Conservation (phyloP, 2,888 invertebrate species). For the Taenaris catops region DNA sequence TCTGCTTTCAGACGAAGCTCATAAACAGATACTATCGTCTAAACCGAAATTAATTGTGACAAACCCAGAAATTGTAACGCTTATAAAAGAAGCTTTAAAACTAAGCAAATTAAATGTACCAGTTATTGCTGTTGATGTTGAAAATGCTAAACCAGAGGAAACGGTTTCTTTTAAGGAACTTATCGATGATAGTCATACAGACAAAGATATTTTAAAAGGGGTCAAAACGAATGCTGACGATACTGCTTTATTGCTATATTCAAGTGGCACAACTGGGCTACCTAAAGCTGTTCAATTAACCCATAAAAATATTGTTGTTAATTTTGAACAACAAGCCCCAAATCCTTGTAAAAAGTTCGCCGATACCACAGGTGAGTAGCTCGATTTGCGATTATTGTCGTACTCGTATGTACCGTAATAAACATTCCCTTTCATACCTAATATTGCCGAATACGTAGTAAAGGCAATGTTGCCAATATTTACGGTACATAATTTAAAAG, state of each 20-base stretch:
- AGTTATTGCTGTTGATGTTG: constrained; percentile 59
- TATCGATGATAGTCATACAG: constrained; percentile 61
- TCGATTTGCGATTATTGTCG: too few species aligned
- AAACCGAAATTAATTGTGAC: constrained; percentile 79
- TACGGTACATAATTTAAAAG: too few species aligned
- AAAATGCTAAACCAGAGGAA: constrained; percentile 52
- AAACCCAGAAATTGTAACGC: constrained; percentile 56
- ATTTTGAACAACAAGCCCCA: constrained; percentile 54
- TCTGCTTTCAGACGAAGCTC: constrained; percentile 82
- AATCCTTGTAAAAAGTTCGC: constrained; percentile 35
- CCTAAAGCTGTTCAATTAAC: constrained; percentile 86
- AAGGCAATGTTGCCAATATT: too few species aligned
- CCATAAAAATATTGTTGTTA: constrained; percentile 76
- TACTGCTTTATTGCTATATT: constrained; percentile 81
- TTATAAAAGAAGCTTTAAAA: constrained; percentile 62
- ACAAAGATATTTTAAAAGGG: constrained; percentile 63
- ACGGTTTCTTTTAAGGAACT: constrained; percentile 82
- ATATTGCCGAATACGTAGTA: too few species aligned
- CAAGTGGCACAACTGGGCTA: too few species aligned
- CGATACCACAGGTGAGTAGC: constrained; percentile 62
- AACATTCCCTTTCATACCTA: too few species aligned
- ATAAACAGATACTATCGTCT: constrained; percentile 76
- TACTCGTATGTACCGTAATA: too few species aligned
- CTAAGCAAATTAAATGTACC: constrained; percentile 62
- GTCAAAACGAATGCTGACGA: constrained; percentile 69